phyloP scores from a whole-genome alignment of 2,113 vertebrate genomes.

The Pachycephala philippinensis region DNA sequence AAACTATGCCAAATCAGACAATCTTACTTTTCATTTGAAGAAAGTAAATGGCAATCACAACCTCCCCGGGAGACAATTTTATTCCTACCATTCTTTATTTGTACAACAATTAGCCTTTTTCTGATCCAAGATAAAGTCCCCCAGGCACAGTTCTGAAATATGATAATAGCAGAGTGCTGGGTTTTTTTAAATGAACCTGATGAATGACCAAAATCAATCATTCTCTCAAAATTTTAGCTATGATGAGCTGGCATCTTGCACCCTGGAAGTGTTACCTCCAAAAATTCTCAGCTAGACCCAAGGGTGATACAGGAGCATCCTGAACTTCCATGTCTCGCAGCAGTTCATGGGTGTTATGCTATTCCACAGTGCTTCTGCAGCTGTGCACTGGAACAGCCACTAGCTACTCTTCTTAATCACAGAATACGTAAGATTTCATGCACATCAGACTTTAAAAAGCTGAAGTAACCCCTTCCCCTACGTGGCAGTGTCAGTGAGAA shows the following conservation, averaged over 20 bases:
- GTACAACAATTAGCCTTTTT: constrained; percentile 15
- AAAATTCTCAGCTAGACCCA: neutral
- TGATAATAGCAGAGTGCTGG: neutral
- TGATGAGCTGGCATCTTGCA: neutral
- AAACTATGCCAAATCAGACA: neutral
- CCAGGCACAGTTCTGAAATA: neutral
- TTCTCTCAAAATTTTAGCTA: neutral
- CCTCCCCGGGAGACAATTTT: neutral
- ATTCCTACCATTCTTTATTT: constrained; percentile 5
- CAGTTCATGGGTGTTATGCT: neutral
- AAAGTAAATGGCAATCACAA: constrained; percentile 12
- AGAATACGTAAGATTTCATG: neutral
- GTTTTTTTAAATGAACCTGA: neutral
- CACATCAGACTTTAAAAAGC: neutral
- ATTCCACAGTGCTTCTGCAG: neutral
- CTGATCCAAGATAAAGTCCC: constrained; percentile 28
- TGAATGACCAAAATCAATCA: neutral
- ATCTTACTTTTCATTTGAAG: neutral
- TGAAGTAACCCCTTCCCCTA: neutral
- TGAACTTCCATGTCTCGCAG: neutral
- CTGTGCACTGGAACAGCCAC: neutral
- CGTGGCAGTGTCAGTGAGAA: neutral
- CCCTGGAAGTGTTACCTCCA: neutral
- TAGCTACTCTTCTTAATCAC: neutral
- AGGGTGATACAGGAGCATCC: neutral